Conservation (phyloP, 2,888 invertebrate species). For the Endomychus coccineus region DNA sequence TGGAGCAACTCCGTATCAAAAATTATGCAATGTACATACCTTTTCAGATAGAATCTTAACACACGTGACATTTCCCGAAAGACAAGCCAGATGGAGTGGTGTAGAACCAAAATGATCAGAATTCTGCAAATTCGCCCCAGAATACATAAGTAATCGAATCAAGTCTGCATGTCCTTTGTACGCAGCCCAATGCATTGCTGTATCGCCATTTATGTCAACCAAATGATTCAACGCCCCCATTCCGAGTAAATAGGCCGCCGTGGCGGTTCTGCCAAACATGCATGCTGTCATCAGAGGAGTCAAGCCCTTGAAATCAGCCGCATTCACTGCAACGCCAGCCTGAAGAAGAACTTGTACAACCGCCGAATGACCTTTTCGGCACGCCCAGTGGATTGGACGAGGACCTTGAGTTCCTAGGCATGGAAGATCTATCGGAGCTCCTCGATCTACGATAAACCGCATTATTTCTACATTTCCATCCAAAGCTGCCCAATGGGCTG, state of each 20-base stretch:
- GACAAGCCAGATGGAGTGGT: constrained; percentile 80
- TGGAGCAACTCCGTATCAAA: no score
- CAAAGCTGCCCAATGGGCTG: constrained; percentile 86
- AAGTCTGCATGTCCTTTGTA: constrained; percentile 88
- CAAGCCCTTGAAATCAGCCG: constrained; percentile 81
- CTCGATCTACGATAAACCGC: constrained; percentile 76
- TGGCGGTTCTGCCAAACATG: constrained; percentile 87
- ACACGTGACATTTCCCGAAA: constrained; percentile 80
- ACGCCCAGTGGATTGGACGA: constrained; percentile 90
- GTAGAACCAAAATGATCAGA: constrained; percentile 90
- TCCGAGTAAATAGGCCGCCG: constrained; percentile 82
- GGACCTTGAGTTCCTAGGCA: constrained; percentile 86
- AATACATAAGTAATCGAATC: constrained; percentile 80
- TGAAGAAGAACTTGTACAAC: constrained; percentile 69
- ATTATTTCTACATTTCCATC: constrained; percentile 88
- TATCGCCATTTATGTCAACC: constrained; percentile 88
- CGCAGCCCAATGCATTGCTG: constrained; percentile 89
- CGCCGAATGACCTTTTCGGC: constrained; percentile 83
- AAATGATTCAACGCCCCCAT: constrained; percentile 82
- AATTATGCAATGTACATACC: constrained; percentile 49
- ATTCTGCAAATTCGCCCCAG: constrained; percentile 82
- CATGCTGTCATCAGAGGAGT: constrained; percentile 89
- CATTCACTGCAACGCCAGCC: constrained; percentile 82
- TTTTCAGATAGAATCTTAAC: constrained; percentile 84
- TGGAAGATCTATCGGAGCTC: constrained; percentile 76